Percentiles rank a stretch among this genome's conserved stretches.
Conservation (phyloP, 92 coral and sea anemone species). For the Nematostella vectensis region DNA sequence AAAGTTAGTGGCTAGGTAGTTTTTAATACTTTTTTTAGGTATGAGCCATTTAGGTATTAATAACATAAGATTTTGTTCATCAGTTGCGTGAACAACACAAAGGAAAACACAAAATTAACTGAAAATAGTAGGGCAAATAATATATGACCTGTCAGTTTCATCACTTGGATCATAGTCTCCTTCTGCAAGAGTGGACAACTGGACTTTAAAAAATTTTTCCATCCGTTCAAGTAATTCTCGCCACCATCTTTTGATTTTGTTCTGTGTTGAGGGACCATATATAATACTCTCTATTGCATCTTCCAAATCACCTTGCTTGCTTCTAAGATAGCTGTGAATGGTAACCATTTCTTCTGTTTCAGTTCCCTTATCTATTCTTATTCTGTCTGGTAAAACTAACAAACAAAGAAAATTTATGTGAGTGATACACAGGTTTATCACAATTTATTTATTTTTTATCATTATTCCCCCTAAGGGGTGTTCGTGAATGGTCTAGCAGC, state of each 20-base stretch:
- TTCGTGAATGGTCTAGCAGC: no score
- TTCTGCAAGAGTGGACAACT: slow-evolving; percentile 36
- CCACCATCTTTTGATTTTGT: slow-evolving; percentile 52
- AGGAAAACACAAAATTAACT: no score
- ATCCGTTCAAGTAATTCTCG: slow-evolving; percentile 32
- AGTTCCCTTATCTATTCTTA: slow-evolving; percentile 49
- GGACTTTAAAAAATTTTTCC: slow-evolving; percentile 49
- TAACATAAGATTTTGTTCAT: no score
- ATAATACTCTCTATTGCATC: slow-evolving; percentile 34
- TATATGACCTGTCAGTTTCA: slow-evolving; percentile 50
- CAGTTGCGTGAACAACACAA: no score
- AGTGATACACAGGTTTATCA: no score
- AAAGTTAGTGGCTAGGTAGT: no score
- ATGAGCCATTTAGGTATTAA: no score
- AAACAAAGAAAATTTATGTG: neutral
- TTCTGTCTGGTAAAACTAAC: slow-evolving; percentile 35
- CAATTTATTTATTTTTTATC: no score
- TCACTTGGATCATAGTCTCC: slow-evolving; percentile 53
- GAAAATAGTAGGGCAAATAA: no score
- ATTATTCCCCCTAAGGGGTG: no score
- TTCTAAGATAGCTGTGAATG: slow-evolving; percentile 37
- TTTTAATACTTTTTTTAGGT: no score
- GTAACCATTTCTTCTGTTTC: slow-evolving; percentile 46
- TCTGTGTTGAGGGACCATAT: slow-evolving; percentile 52
- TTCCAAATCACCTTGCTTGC: slow-evolving; percentile 30